Conservation (phyloP, 2,113 vertebrate genomes). For the Emberiza fucata region DNA sequence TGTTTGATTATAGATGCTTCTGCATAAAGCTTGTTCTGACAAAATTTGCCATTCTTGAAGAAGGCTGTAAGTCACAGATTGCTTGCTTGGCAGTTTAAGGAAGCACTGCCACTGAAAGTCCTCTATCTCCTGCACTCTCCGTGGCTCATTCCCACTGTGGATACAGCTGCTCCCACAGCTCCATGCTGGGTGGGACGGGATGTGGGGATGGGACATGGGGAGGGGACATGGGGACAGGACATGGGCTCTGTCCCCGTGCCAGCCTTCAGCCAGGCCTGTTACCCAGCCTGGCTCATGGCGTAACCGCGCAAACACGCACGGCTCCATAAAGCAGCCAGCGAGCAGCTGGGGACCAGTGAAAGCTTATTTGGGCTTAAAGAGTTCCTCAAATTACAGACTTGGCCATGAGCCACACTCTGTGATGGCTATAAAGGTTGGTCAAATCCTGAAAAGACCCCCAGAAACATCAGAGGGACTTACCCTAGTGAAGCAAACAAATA, state of each 20-base stretch:
- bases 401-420: not conserved
- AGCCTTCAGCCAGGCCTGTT: not conserved
- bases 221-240: rapidly evolving
- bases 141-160: not conserved
- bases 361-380: not conserved
- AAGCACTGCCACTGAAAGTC: not conserved
- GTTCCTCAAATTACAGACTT: constrained; percentile 11
- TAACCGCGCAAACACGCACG: rapidly evolving
- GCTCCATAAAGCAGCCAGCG: not conserved
- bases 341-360: not conserved
- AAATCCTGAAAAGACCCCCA: not conserved
- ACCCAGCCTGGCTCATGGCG: not conserved
- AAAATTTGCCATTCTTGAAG: not conserved
- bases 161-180: not conserved
- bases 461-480: not conserved
- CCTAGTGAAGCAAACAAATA: not conserved
- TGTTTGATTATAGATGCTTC: not conserved
- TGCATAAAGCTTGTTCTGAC: not conserved
- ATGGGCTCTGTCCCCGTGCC: rapidly evolving
- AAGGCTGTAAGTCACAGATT: not conserved
- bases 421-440: not conserved
- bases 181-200: rapidly evolving
- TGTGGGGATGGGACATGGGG: not conserved
- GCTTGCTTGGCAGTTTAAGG: not conserved
- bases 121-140: not conserved